Evolutionary conservation across 2,888 invertebrate genomes (phyloP).

Genomic region (Emmelina monodactyla): DNA sequence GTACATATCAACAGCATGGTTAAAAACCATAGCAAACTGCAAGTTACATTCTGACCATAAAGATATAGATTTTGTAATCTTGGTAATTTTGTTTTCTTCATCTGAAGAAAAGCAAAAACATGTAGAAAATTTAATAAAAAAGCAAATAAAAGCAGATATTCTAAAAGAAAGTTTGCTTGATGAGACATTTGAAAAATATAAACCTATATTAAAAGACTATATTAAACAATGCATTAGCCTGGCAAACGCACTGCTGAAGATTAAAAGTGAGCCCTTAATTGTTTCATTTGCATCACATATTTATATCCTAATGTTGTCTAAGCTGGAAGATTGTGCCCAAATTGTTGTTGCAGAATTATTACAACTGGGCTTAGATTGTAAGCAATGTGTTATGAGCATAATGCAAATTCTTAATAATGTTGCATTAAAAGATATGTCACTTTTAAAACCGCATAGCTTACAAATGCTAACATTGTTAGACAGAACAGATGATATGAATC

Average conservation of each 20-base stretch:
- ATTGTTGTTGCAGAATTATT: slow-evolving; percentile 47
- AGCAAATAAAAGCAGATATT: slow-evolving; percentile 68
- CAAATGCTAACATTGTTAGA: slow-evolving; percentile 75
- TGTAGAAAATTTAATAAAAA: slow-evolving; percentile 69
- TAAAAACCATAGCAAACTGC: slow-evolving; percentile 61
- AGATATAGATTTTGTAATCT: slow-evolving; percentile 72
- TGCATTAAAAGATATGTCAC: slow-evolving; percentile 38
- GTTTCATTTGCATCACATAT: slow-evolving; percentile 67
- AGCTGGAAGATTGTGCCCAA: slow-evolving; percentile 41
- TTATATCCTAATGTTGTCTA: slow-evolving; percentile 59
- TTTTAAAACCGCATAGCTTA: slow-evolving; percentile 65
- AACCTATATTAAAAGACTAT: slow-evolving; percentile 61
- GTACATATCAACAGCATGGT: slow-evolving; percentile 61
- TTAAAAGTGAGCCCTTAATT: slow-evolving; percentile 51
- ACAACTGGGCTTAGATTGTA: slow-evolving; percentile 40
- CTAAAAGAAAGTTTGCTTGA: slow-evolving; percentile 66
- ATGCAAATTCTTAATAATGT: slow-evolving; percentile 45
- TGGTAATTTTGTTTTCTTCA: slow-evolving; percentile 70
- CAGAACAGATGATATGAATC: slow-evolving; percentile 74
- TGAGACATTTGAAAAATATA: slow-evolving; percentile 62
- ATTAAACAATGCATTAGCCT: slow-evolving; percentile 64
- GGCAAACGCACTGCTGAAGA: slow-evolving; percentile 61
- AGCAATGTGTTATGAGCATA: slow-evolving; percentile 40
- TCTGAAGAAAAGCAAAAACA: slow-evolving; percentile 67
- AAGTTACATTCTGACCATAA: slow-evolving; percentile 62